Conservation (phyloP, 1,140 invertebrate species). For the Drusus annulatus region DNA sequence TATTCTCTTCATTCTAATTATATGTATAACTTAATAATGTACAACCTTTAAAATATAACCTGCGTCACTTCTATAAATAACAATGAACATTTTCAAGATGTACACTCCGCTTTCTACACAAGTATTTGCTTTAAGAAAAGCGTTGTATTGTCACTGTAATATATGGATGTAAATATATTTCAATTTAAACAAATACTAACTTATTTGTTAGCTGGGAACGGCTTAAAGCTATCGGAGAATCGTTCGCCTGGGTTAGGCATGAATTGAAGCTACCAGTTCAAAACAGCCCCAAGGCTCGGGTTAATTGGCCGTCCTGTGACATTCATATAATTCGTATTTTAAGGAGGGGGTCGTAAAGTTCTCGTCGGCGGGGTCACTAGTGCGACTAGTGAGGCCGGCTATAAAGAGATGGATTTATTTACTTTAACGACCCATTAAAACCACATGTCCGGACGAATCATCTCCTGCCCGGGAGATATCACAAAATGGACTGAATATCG, state of each 20-base stretch:
- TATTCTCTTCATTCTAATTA: no score
- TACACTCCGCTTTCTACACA: no score
- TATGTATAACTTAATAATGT: no score
- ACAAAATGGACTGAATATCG: background rate
- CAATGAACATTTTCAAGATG: no score
- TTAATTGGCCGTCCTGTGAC: background rate
- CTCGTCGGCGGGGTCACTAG: background rate
- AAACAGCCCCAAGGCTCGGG: background rate
- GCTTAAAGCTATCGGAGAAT: no score
- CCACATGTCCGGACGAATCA: background rate
- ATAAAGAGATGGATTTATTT: conserved; percentile 35
- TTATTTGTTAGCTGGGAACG: no score
- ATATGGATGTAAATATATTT: no score
- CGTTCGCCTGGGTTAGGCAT: background rate
- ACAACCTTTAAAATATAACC: no score
- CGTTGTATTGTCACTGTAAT: no score
- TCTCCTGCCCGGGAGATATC: background rate
- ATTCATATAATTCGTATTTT: background rate
- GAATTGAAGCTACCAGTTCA: background rate
- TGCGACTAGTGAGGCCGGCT: background rate
- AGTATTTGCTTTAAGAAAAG: no score
- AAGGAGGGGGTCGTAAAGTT: conserved; percentile 16
- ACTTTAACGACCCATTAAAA: conserved; percentile 24
- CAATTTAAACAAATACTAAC: no score
- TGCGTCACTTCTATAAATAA: no score